These are phyloP conservation scores for Tridacna gigas DNA, from an alignment of 2,888 invertebrate genomes.

Conservation along the genomic window DNA sequence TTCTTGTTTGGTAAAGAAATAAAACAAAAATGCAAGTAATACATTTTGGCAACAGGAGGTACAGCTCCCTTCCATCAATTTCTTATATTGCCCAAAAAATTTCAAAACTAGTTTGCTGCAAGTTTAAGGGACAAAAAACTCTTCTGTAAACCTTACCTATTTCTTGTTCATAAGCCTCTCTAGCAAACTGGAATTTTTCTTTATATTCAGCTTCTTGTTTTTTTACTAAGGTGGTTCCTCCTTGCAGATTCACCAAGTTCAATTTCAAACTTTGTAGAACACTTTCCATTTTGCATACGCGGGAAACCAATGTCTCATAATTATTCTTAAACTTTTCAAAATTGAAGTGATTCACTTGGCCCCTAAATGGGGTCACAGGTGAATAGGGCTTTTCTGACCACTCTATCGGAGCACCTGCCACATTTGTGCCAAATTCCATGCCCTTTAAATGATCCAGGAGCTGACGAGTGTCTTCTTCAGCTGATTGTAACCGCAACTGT, in stretches of 20 bases:
- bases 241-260: conserved; percentile 75
- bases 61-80: not conserved
- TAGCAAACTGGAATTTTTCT: conserved; percentile 70
- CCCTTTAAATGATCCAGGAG: conserved; percentile 73
- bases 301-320: conserved; percentile 73
- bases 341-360: conserved; percentile 54
- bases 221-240: conserved; percentile 71
- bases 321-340: conserved; percentile 68
- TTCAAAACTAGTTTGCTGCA: too few relatives aligned
- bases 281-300: conserved; percentile 81
- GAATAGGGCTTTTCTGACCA: conserved; percentile 44
- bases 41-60: too few relatives aligned
- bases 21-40: too few relatives aligned
- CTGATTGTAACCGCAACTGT: conserved; percentile 71
- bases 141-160: too few relatives aligned
- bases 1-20: too few relatives aligned
- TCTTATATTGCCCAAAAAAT: not conserved
- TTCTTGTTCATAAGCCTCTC: conserved; percentile 77
- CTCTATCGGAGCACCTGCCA: conserved; percentile 25
- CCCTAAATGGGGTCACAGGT: conserved; percentile 62
- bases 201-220: conserved; percentile 71
- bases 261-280: conserved; percentile 79
- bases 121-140: too few relatives aligned
- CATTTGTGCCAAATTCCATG: conserved; percentile 68
- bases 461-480: conserved; percentile 75